Evolutionary conservation across 2,797 vertebrate genomes (phyloP).

Genomic region (Pangasius djambal): DNA sequence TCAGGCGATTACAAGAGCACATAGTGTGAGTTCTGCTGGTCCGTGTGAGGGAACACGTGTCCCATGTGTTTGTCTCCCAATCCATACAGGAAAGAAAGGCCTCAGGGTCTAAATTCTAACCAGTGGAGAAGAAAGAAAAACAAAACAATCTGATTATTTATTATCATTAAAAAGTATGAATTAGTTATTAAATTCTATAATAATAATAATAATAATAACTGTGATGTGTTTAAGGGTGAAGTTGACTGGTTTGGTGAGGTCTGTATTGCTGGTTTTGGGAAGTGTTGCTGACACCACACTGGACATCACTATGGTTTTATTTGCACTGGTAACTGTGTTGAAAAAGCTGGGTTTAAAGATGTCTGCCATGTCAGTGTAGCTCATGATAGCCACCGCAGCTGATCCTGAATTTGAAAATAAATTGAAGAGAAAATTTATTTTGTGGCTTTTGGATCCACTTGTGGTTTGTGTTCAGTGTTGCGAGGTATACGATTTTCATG

Average conservation of each 20-base stretch:
- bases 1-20: conserved; percentile 65
- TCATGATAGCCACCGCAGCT: not conserved
- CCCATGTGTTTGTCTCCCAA: conserved; percentile 69
- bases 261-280: conserved; percentile 50
- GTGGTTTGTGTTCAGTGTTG: no score
- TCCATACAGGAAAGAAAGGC: conserved; percentile 67
- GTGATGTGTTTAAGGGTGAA: conserved; percentile 69
- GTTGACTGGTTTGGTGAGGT: conserved; percentile 66
- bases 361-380: conserved; percentile 5
- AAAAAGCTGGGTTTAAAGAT: conserved; percentile 25
- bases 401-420: not conserved
- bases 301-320: conserved; percentile 18
- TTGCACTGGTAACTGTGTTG: not conserved
- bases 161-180: not conserved
- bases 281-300: conserved; percentile 32
- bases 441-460: no score
- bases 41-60: conserved; percentile 57
- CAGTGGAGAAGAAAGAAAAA: not conserved
- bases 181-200: not conserved
- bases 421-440: not conserved
- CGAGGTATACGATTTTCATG: no score
- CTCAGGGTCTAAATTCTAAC: not conserved
- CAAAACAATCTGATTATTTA: not conserved
- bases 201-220: conserved; percentile 54
- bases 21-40: conserved; percentile 56